phyloP scores from a whole-genome alignment of 2,797 vertebrate genomes.

The Pyrocephalus nanus region DNA sequence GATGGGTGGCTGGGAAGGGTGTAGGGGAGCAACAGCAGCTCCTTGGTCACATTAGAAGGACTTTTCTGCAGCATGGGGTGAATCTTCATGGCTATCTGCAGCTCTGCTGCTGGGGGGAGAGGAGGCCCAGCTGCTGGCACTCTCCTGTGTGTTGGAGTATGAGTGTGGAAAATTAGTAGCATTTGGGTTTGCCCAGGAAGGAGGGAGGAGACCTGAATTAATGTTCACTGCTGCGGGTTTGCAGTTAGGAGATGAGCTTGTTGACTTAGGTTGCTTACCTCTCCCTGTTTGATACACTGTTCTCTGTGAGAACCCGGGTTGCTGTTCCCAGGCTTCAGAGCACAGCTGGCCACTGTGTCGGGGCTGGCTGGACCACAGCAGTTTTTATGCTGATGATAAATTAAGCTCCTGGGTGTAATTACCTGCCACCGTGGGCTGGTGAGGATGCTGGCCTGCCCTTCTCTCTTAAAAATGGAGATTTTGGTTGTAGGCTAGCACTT shows the following conservation, averaged over 20 bases:
- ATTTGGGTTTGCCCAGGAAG: not conserved
- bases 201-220: not conserved
- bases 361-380: not conserved
- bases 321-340: constrained; percentile 8
- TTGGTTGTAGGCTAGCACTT: not conserved
- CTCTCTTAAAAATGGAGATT: not conserved
- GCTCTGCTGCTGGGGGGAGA: not conserved
- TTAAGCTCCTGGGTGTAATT: not conserved
- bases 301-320: constrained; percentile 59
- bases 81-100: not conserved
- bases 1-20: not conserved
- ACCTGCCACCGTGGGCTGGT: not conserved
- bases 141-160: not conserved
- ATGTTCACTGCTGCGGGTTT: not conserved
- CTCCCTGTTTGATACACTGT: not conserved
- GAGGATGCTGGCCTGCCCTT: not conserved
- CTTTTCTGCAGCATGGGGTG: not conserved
- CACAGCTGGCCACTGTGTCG: not conserved
- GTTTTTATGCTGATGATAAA: not conserved
- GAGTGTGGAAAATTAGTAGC: not conserved
- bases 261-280: not conserved
- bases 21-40: not conserved
- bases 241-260: not conserved
- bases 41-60: not conserved
- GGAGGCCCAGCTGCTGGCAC: not conserved